Percentiles rank a stretch among this genome's conserved stretches.
phyloP scores from a whole-genome alignment of 2,113 vertebrate genomes.

The Rattus rattus region DNA sequence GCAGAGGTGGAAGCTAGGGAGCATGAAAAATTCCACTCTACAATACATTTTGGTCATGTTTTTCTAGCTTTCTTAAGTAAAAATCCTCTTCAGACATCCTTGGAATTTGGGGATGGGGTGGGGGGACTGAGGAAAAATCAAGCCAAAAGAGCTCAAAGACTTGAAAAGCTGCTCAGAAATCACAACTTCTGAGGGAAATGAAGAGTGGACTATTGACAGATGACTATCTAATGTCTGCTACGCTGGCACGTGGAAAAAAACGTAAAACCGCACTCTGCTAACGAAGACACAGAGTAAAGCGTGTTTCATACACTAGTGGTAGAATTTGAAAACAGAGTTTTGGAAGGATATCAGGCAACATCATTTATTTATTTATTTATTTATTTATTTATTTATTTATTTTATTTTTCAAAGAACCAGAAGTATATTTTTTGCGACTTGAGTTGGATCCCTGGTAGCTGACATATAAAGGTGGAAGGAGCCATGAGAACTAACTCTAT shows the following conservation, averaged over 20 bases:
- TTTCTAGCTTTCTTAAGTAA: conserved; percentile 14
- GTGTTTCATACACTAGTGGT: not conserved
- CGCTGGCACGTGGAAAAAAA: not conserved
- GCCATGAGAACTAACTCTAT: too few relatives aligned
- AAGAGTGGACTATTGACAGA: conserved; percentile 32
- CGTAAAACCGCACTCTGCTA: not conserved
- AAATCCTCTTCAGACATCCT: not conserved
- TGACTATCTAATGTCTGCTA: not conserved
- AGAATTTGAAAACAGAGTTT: conserved; percentile 11
- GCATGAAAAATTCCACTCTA: not conserved
- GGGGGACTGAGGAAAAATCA: not conserved
- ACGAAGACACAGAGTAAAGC: not conserved
- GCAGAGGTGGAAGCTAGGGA: not conserved
- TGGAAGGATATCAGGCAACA: not conserved
- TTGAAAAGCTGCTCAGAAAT: not conserved
- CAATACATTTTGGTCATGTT: conserved; percentile 17
- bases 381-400: too few relatives aligned
- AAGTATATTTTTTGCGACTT: not conserved
- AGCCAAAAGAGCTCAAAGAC: not conserved
- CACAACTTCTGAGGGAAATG: not conserved
- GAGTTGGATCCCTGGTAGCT: not conserved
- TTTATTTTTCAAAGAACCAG: not conserved
- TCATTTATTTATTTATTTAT: too few relatives aligned
- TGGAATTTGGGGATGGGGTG: not conserved
- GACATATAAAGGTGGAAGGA: too few relatives aligned